Percentiles rank a stretch among this genome's conserved stretches.
Evolutionary conservation across 2,888 invertebrate species (phyloP).

Genomic region (Chaitophorus viminalis): DNA sequence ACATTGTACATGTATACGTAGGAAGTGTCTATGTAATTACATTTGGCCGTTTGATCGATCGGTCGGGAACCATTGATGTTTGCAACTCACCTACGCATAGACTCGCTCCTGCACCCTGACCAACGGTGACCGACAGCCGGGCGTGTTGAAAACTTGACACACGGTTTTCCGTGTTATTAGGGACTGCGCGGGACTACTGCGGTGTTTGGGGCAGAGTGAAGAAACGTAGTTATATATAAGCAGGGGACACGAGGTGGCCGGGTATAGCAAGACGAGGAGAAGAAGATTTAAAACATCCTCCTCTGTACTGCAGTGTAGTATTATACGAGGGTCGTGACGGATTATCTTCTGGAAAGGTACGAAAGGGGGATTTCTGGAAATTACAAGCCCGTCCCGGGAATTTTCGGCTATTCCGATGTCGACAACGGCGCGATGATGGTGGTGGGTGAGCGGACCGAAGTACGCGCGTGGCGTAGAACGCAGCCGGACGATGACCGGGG

Average conservation of each 20-base stretch:
- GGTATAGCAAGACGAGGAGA: not conserved
- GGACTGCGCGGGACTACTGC: not conserved
- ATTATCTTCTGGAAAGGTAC: slow-evolving; percentile 60
- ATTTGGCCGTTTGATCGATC: not conserved
- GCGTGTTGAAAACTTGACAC: slow-evolving; percentile 53
- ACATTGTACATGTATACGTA: too few species aligned
- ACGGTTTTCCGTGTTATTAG: slow-evolving; percentile 43
- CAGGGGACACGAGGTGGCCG: not conserved
- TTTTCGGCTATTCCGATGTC: slow-evolving; percentile 41
- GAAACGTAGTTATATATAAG: not conserved
- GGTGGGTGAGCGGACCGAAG: too few species aligned
- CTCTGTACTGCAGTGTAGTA: too few species aligned
- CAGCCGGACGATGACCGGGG: not conserved
- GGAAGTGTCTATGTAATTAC: not conserved
- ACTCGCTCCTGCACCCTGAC: not conserved
- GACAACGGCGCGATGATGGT: not conserved
- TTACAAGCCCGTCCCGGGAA: slow-evolving; percentile 50
- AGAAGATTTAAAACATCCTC: slow-evolving; percentile 58
- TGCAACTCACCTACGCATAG: not conserved
- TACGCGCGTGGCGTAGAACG: not conserved
- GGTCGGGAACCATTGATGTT: not conserved
- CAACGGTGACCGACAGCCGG: not conserved
- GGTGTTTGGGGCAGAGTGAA: not conserved
- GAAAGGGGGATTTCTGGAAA: slow-evolving; percentile 58
- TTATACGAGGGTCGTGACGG: slow-evolving; percentile 60